Evolutionary conservation across 2,797 vertebrate genomes (phyloP), one percentile per base, ranked within the genome.

Genomic region (Lacerta viridis): DNA sequence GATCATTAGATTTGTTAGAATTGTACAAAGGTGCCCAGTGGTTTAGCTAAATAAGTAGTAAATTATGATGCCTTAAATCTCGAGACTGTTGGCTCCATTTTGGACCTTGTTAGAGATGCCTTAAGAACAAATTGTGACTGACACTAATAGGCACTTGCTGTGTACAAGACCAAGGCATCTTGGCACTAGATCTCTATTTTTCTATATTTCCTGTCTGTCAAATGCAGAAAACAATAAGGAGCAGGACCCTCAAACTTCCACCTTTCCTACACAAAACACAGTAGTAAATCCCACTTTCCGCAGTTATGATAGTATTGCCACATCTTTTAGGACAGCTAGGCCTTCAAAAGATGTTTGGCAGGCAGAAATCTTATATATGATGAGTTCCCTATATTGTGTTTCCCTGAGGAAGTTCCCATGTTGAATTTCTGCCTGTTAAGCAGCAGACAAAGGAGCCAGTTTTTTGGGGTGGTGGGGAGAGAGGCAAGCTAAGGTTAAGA

Each of bases 1-100:
- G 29, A 82, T 72, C 68, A 88, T 84, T 84, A 80, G 39, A 36
- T 88, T 43, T 84, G n/a, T 80, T 72, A 88, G 36, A 39, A 43
- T 61, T 84, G 46, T 33, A 72, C 55, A 79, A 84, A 88, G 84
- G 50, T 25, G 29, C 80, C 83, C 18, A 20, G 46, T 69, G 64
- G 33, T 80, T 80, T 72, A 84, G 39, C 20, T 64, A 33, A 80
- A 79, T 59, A 79, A 88, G 43, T 84, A 11, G 68, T 84, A 79
- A 84, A 79, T 88, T 84, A 72, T 64, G 68, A 79, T 88, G 75
- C 77, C 76, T 84, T 88, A 88, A 83, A 84, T 88, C 74, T 88
- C 81, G 25, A 64, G 46, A n/a, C 27, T 71, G 61, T 33, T 88
- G 80, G 80, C 74, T 69, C 74, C 39, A 74, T 55, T 43, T 69